Evolutionary conservation across 2,888 invertebrate genomes (phyloP).

Genomic region (Esperia sulphurella): DNA sequence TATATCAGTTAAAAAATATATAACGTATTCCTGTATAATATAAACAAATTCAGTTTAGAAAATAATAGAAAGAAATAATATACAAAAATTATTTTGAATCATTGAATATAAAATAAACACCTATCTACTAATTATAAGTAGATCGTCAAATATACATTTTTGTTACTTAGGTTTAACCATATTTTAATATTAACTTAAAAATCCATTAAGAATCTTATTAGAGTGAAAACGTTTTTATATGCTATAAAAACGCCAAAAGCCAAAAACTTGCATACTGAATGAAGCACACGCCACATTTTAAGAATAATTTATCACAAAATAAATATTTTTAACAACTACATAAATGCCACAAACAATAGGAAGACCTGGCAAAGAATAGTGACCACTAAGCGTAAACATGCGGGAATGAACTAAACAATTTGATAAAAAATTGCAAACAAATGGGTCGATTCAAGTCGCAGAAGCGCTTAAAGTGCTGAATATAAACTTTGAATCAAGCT

Average conservation of each 20-base stretch:
- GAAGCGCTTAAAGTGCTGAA: slow-evolving; percentile 14
- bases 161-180: slow-evolving; percentile 15
- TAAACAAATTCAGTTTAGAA: slow-evolving; percentile 5
- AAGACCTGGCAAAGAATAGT: slow-evolving; percentile 49
- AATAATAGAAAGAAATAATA: neutral
- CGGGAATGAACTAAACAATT: slow-evolving; percentile 10
- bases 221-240: too few species aligned
- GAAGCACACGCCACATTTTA: slow-evolving; percentile 17
- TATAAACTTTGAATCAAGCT: too few species aligned
- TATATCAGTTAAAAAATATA: too few species aligned
- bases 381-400: slow-evolving; percentile 41
- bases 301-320: slow-evolving; percentile 21
- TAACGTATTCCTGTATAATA: too few species aligned
- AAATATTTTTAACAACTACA: slow-evolving; percentile 8
- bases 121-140: slow-evolving; percentile 27
- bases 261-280: slow-evolving; percentile 40
- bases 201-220: slow-evolving; percentile 21
- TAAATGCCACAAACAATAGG: slow-evolving; percentile 25
- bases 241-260: slow-evolving; percentile 43
- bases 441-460: slow-evolving; percentile 4
- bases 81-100: slow-evolving; percentile 14
- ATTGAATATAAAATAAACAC: slow-evolving; percentile 20
- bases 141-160: slow-evolving; percentile 12
- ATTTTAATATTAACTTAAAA: slow-evolving; percentile 15
- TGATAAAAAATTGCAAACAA: slow-evolving; percentile 10